Percentiles rank a stretch among this genome's conserved stretches.
Evolutionary conservation across 2,888 invertebrate species (phyloP).

Genomic region (Drosophila histrio): DNA sequence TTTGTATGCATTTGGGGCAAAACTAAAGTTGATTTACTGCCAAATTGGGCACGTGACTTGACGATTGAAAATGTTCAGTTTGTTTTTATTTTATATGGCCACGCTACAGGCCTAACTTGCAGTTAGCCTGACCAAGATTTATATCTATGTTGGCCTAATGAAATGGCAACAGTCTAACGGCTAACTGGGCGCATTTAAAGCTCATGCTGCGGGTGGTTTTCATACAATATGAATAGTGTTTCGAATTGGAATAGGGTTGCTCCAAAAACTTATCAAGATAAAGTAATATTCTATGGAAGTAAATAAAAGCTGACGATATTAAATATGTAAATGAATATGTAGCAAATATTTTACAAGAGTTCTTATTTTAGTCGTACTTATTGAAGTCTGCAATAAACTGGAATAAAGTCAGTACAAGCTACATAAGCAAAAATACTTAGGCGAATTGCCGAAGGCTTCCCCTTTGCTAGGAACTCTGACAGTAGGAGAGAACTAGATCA

Average conservation of each 20-base stretch:
- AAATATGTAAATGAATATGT: too few species aligned
- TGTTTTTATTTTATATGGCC: slow-evolving; percentile 2
- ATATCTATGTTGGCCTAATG: slow-evolving; percentile 41
- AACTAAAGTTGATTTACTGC: slow-evolving; percentile 42
- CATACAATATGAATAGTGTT: neutral
- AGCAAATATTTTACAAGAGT: too few species aligned
- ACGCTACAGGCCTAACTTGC: slow-evolving; percentile 15
- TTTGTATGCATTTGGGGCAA: slow-evolving; percentile 51
- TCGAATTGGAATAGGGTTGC: slow-evolving; percentile 19
- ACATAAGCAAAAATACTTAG: too few species aligned
- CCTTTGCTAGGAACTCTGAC: too few species aligned
- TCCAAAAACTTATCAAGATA: neutral
- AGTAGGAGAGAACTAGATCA: too few species aligned
- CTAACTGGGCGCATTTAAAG: neutral
- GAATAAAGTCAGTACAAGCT: too few species aligned
- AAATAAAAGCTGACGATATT: too few species aligned
- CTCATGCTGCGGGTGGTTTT: neutral
- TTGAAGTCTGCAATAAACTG: too few species aligned
- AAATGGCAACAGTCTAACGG: slow-evolving; percentile 23
- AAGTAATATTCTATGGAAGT: neutral
- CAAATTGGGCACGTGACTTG: slow-evolving; percentile 43
- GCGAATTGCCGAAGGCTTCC: too few species aligned
- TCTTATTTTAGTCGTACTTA: too few species aligned
- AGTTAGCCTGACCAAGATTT: slow-evolving; percentile 38
- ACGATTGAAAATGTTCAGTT: slow-evolving; percentile 3